Base-by-base conservation (phyloP, 1,140 invertebrate species). In the Drosophila kepulauana region DNA sequence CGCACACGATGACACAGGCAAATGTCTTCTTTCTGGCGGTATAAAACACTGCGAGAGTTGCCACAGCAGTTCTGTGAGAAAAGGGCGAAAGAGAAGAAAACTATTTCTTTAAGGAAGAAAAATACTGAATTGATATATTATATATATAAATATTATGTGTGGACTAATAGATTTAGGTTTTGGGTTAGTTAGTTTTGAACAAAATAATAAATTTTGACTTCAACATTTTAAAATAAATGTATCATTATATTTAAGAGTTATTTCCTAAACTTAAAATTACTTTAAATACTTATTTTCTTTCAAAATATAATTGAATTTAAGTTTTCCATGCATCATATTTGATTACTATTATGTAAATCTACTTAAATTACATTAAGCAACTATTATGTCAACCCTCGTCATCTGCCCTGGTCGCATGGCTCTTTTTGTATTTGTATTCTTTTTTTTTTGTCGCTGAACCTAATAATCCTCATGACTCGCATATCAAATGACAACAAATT, bases 401-500 rank as follows among this genome's bases (percentile, higher is more conserved):
- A 68, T 49, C 71, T 74, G 41, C 75, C 64, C 49, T 56, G 75
- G 67, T 84, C 75, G 78, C 78, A 58, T 75, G 80, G 58, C 70
- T 67, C 20, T 46, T 56, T 41, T 41, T 65, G 57, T 41, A 63
- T 15, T 35, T 33, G 20, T 64, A 56, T 38, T 69, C 35, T 38
- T 38, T 38, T 38, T 20, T 25, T 35, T 66, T 80, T 67, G 70
- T 65, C 63, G 69, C 74, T 85, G 78, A 89, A 89, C 85, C 85
- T 89, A 89, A 89, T 89, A 89, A 89, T 89, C 85, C 85, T 89
- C 85, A 89, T 89, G 85, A 89, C 85, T 89, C 85, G 85, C 85
- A 89, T 89, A 89, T 89, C 85, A 89, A 89, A 89, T 89, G 85
- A 89, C 85, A 89, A 89, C 85, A 89, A 89, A 89, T 89, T 89